A percentile compares a stretch with the other conserved stretches of the same genome.
Evolutionary conservation across 2,888 invertebrate species (phyloP).

Genomic region (Timema cristinae): DNA sequence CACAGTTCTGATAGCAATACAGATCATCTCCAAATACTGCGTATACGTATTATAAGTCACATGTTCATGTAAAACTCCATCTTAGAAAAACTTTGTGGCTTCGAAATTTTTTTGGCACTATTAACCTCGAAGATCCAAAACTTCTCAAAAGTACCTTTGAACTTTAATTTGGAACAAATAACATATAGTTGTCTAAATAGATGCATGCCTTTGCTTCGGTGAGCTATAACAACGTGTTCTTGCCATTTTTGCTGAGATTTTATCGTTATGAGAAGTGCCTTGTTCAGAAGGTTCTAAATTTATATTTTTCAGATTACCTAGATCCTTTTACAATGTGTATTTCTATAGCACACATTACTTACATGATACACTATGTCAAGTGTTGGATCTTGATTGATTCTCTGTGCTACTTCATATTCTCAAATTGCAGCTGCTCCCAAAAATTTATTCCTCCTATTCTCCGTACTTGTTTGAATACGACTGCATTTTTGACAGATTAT

Average conservation of each 20-base stretch:
- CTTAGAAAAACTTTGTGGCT: not conserved
- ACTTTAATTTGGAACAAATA: not conserved
- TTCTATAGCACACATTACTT: not conserved
- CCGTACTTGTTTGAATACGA: not conserved
- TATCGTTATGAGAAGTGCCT: not conserved
- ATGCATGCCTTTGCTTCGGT: not conserved
- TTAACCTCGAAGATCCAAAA: not conserved
- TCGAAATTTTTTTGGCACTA: not conserved
- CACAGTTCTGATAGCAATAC: constrained; percentile 3
- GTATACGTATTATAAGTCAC: not conserved
- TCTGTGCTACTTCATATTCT: not conserved
- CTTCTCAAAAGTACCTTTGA: not conserved
- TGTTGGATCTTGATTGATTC: not conserved
- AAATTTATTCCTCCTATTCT: not conserved
- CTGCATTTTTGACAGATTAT: not conserved
- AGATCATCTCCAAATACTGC: constrained; percentile 2
- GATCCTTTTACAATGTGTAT: constrained; percentile 1
- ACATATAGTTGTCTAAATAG: not conserved
- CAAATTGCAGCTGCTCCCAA: constrained; percentile 3
- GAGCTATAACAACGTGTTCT: not conserved
- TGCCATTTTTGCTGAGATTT: not conserved
- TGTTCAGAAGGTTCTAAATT: not conserved
- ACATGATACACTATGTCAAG: not conserved
- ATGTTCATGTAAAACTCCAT: constrained; percentile 9
- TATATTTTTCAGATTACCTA: not conserved